Conservation (phyloP, 2,888 invertebrate genomes). For the Platyscelio sp. region DNA sequence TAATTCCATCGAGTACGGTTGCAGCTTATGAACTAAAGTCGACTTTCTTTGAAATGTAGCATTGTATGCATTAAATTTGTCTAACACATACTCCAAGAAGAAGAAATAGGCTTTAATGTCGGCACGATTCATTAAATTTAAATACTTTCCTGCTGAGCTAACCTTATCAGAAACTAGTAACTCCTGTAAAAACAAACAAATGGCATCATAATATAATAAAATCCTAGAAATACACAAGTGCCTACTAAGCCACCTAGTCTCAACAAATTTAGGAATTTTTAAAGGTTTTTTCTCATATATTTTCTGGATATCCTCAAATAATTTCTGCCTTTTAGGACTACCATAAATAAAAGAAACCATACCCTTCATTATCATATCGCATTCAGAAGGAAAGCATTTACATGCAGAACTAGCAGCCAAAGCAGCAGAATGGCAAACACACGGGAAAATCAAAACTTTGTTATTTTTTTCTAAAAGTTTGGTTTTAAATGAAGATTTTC, state of each 20-base stretch:
- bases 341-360: neutral
- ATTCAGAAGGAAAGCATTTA: neutral
- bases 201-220: neutral
- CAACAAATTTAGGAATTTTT: neutral
- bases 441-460: neutral
- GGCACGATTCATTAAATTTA: neutral
- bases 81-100: conserved; percentile 3
- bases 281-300: neutral
- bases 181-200: conserved; percentile 20
- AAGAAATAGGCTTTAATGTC: conserved; percentile 16
- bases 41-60: conserved; percentile 19
- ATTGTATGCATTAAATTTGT: conserved; percentile 15
- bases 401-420: conserved; percentile 2
- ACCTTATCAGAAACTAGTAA: neutral
- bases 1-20: conserved; percentile 2
- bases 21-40: conserved; percentile 15
- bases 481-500: conserved; percentile 5
- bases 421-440: conserved; percentile 27
- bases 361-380: neutral
- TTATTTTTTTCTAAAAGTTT: conserved; percentile 2
- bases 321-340: neutral
- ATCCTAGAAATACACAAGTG: conserved; percentile 11
- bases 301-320: conserved; percentile 12
- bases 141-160: neutral
- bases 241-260: conserved; percentile 28